These are phyloP conservation scores for Brenthis hecate DNA, from an alignment of 2,888 invertebrate genomes.

Conservation along the genomic window DNA sequence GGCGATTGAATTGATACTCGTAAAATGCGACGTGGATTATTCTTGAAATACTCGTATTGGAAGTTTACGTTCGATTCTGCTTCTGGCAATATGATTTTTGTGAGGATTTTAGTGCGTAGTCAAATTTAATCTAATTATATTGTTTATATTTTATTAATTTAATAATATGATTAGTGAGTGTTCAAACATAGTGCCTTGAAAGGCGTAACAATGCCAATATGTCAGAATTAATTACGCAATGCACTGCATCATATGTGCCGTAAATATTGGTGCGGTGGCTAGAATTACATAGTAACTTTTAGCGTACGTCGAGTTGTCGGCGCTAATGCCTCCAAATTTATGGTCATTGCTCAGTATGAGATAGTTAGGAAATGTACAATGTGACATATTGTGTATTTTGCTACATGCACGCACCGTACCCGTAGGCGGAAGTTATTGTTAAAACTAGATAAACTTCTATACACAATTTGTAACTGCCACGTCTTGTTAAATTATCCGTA, in stretches of 20 bases:
- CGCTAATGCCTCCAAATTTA: conserved; percentile 38
- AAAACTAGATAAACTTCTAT: too few species aligned
- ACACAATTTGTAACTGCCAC: too few species aligned
- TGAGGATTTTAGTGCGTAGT: neutral
- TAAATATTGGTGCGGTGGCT: conserved; percentile 34
- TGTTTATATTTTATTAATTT: conserved; percentile 4
- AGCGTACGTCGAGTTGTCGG: conserved; percentile 33
- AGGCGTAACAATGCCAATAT: conserved; percentile 22
- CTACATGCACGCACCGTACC: neutral
- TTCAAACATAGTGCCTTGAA: conserved; percentile 8
- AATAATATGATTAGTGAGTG: neutral
- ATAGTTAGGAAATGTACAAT: conserved; percentile 34
- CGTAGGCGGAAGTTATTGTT: too few species aligned
- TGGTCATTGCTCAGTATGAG: conserved; percentile 36
- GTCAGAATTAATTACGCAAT: conserved; percentile 26
- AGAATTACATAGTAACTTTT: conserved; percentile 39
- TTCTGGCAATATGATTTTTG: too few species aligned
- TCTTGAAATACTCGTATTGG: too few species aligned
- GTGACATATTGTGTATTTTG: conserved; percentile 31
- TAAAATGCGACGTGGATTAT: too few species aligned
- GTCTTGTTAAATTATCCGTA: too few species aligned
- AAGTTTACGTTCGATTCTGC: too few species aligned
- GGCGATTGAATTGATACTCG: too few species aligned
- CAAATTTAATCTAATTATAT: neutral
- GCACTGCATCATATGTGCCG: conserved; percentile 29